These are phyloP conservation scores for Peromyscus californicus DNA, from an alignment of 2,113 vertebrate species.

Conservation along the genomic window DNA sequence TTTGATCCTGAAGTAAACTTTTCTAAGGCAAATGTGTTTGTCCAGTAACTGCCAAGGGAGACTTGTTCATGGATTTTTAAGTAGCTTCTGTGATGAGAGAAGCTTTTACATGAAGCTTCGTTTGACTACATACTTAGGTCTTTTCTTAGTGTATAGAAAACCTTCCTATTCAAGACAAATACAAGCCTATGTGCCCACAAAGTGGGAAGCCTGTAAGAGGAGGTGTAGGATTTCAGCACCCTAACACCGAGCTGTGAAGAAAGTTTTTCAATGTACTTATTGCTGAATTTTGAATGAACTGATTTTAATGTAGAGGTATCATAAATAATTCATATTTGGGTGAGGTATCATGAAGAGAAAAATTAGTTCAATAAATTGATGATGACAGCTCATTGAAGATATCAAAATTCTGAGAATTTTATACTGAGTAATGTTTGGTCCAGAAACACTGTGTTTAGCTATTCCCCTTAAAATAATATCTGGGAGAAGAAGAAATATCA, in stretches of 20 bases:
- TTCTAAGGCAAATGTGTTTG: not conserved
- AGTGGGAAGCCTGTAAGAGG: not conserved
- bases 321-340: not conserved
- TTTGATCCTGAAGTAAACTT: not conserved
- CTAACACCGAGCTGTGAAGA: not conserved
- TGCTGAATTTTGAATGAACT: not conserved
- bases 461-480: not conserved
- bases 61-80: not conserved
- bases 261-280: not conserved
- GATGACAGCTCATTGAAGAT: not conserved
- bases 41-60: not conserved
- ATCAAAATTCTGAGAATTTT: not conserved
- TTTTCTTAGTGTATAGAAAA: not conserved
- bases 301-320: not conserved
- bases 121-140: not conserved
- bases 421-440: not conserved
- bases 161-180: not conserved
- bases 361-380: not conserved
- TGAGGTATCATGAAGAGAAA: not conserved
- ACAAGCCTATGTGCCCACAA: not conserved
- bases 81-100: not conserved
- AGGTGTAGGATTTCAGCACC: not conserved
- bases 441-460: not conserved
- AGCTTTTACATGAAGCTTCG: not conserved
- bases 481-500: not conserved